A percentile compares a stretch with the other conserved stretches of the same genome.
Conservation (phyloP, 2,888 invertebrate species). For the Melanotus villosus region DNA sequence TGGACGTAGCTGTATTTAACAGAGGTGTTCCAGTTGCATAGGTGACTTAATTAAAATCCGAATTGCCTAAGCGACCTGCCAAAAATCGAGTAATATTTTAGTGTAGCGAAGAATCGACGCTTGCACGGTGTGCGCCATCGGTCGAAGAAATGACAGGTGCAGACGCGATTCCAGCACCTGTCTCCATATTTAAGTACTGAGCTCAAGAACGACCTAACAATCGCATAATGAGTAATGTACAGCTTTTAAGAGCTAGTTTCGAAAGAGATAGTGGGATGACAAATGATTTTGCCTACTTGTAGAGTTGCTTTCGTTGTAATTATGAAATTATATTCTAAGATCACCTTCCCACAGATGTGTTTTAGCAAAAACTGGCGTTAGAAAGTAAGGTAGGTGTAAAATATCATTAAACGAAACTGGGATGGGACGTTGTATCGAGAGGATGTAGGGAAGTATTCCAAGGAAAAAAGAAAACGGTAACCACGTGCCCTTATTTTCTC, state of each 20-base stretch:
- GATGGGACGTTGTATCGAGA: too few relatives aligned
- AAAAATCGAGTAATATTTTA: conserved; percentile 38
- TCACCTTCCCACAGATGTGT: conserved; percentile 23
- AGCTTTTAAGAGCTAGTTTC: conserved; percentile 20
- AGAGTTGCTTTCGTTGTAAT: conserved; percentile 22
- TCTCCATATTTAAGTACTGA: conserved; percentile 56
- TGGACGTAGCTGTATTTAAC: conserved; percentile 21
- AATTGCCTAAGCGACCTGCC: conserved; percentile 38
- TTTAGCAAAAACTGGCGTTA: conserved; percentile 16
- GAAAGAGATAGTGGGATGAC: conserved; percentile 27
- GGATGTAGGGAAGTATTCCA: too few relatives aligned
- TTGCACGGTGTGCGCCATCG: conserved; percentile 59
- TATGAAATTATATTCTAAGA: conserved; percentile 31
- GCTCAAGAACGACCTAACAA: conserved; percentile 30
- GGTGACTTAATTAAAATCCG: conserved; percentile 27
- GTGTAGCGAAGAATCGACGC: conserved; percentile 42
- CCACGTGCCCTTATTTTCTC: conserved; percentile 16
- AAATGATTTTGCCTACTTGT: conserved; percentile 28
- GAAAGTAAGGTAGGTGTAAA: conserved; percentile 41
- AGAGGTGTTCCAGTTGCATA: conserved; percentile 32
- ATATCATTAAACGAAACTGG: conserved; percentile 19
- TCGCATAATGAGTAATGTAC: conserved; percentile 36
- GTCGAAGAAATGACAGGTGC: conserved; percentile 61
- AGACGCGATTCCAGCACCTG: conserved; percentile 61
- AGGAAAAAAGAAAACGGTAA: background rate